Evolutionary conservation across 2,113 vertebrate genomes (phyloP).

Genomic region (Himantopus leucocephalus): DNA sequence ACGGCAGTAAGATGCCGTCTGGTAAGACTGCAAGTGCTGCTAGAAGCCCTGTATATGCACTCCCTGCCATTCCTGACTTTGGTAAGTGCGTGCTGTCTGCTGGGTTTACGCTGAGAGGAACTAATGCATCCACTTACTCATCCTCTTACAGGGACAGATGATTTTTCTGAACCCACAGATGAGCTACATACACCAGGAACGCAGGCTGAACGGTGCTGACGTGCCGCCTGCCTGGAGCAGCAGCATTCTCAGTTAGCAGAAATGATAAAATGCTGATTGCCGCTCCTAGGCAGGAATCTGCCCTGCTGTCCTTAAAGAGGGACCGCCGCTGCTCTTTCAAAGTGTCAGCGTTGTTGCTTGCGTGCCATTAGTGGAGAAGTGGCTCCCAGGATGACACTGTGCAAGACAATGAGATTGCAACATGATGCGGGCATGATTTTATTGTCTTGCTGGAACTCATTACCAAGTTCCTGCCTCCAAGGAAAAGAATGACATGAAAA

Average conservation of each 20-base stretch:
- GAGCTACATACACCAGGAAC: not conserved
- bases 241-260: not conserved
- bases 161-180: not conserved
- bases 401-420: not conserved
- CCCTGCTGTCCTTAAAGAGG: not conserved
- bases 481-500: not conserved
- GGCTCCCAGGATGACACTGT: not conserved
- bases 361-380: not conserved
- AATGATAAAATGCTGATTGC: too few relatives aligned
- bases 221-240: fast-evolving
- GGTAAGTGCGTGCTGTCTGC: not conserved
- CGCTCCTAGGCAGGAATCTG: not conserved
- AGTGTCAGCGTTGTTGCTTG: not conserved
- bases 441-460: not conserved
- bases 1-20: not conserved
- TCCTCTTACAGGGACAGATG: not conserved
- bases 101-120: not conserved
- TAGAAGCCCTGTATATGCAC: fast-evolving
- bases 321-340: not conserved
- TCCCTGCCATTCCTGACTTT: not conserved
- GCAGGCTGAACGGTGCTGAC: fast-evolving
- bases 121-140: not conserved
- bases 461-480: not conserved
- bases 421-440: fast-evolving
- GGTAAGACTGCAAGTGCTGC: not conserved